Evolutionary conservation across 2,113 vertebrate genomes (phyloP).

Genomic region (Alectura lathami): DNA sequence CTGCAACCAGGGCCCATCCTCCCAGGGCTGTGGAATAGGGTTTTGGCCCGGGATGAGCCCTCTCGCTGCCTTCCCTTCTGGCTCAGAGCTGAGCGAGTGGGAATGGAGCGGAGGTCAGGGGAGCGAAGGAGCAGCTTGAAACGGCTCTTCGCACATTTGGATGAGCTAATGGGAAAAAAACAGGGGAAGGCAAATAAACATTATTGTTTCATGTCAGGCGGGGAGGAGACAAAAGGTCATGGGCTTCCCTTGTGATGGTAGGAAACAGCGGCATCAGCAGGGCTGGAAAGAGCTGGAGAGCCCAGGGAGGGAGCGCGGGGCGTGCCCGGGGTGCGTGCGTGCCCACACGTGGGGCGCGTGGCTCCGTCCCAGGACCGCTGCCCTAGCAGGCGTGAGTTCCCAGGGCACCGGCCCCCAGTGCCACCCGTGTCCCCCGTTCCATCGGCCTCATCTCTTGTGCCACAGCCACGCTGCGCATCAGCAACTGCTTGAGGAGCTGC

Average conservation of each 20-base stretch:
- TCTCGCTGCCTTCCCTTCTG: not conserved
- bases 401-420: accelerated
- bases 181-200: constrained; percentile 68
- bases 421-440: not conserved
- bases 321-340: accelerated
- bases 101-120: not conserved
- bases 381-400: not conserved
- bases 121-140: not conserved
- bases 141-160: constrained; percentile 58
- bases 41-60: accelerated
- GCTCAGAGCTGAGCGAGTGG: not conserved
- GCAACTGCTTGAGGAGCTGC: not conserved
- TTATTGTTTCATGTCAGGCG: constrained; percentile 65
- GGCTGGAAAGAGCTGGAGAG: constrained; percentile 53
- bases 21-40: accelerated
- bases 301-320: not conserved
- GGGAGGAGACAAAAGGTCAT: constrained; percentile 70
- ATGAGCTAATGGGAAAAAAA: constrained; percentile 64
- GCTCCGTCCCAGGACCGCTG: accelerated
- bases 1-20: not conserved
- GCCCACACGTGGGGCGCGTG: not conserved
- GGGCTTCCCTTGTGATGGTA: constrained; percentile 62
- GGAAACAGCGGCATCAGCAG: constrained; percentile 63
- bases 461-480: not conserved
- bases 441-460: accelerated